Base-by-base conservation (phyloP, 2,797 vertebrate species). In the Lycodopsis pacificus region DNA sequence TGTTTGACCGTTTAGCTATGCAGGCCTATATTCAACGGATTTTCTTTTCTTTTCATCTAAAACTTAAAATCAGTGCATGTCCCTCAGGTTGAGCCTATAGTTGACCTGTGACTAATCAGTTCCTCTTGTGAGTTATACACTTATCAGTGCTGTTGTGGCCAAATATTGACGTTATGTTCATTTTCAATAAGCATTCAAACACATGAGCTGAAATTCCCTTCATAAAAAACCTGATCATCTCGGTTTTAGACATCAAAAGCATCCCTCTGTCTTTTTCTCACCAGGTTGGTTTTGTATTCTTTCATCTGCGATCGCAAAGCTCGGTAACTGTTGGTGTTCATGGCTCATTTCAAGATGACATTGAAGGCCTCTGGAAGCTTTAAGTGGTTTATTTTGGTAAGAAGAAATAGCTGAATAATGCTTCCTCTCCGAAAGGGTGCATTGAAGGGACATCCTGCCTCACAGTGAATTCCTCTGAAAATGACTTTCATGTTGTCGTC, bases 221-320 rank as follows among this genome's bases (percentile, higher is more conserved):
- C 15, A 73, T 77, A 27, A 42, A 83, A 20, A 80, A 73, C 6
- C 8, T 36, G 63, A 77, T 65, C 30, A 22, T 62, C 25, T 84
- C 62, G 15, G n/a, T 38, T 66, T n/a, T 51, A 73, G 69, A 73
- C 62, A 85, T 88, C 77, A 76, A 79, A 85, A 73, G 62, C 62
- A 0, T n/a, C 25, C 19, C 38, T 42, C 40, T 66, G 19, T 66
- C 7, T 86, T 4, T 71, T 78, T 67, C 73, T 74, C 74, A 68
- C 38, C 22, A 36, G 64, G 46, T 78, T 32, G 70, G 22, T 73
- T 80, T 79, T 58, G 57, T 80, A 44, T 81, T 73, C 66, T 77
- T 86, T 82, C 73, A 65, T 86, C 83, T 86, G 83, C 90, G 72
- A 84, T 89, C 76, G 75, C 83, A 68, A 77, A 84, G 56, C 61